phyloP scores from a whole-genome alignment of 2,113 vertebrate species.

The Psammodynastes pulverulentus region DNA sequence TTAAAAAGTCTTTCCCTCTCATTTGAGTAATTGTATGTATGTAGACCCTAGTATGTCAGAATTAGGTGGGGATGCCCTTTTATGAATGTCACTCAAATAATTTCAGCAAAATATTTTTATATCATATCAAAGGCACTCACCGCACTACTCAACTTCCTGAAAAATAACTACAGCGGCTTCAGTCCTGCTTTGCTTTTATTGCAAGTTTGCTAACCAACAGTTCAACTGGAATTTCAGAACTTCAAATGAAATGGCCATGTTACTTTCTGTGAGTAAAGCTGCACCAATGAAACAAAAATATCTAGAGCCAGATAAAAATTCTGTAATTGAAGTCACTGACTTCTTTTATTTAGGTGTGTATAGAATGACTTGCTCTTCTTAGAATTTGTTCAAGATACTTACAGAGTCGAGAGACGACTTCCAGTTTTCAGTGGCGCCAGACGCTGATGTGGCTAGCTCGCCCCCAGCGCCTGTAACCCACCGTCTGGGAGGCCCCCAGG shows the following conservation, averaged over 20 bases:
- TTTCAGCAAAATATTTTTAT: neutral
- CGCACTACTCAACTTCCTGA: neutral
- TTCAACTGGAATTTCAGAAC: neutral
- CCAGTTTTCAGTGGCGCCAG: too few species aligned
- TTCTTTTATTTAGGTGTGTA: neutral
- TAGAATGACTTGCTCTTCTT: neutral
- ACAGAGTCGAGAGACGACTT: too few species aligned
- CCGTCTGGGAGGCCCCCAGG: too few species aligned
- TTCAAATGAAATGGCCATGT: neutral
- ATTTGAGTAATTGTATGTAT: conserved; percentile 1
- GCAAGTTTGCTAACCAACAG: neutral
- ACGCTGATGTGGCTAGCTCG: too few species aligned
- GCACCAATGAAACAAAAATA: neutral
- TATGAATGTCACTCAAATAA: neutral
- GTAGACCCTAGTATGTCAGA: conserved; percentile 7
- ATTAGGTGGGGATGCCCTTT: neutral
- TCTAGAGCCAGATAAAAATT: neutral
- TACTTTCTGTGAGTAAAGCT: neutral
- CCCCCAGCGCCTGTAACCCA: too few species aligned
- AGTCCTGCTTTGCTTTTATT: neutral
- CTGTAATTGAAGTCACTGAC: neutral
- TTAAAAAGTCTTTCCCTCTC: neutral
- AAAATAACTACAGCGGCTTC: neutral
- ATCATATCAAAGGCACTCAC: neutral
- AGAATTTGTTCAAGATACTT: neutral